phyloP scores from a whole-genome alignment of 2,113 vertebrate species.

The Rhagologus leucostigma region DNA sequence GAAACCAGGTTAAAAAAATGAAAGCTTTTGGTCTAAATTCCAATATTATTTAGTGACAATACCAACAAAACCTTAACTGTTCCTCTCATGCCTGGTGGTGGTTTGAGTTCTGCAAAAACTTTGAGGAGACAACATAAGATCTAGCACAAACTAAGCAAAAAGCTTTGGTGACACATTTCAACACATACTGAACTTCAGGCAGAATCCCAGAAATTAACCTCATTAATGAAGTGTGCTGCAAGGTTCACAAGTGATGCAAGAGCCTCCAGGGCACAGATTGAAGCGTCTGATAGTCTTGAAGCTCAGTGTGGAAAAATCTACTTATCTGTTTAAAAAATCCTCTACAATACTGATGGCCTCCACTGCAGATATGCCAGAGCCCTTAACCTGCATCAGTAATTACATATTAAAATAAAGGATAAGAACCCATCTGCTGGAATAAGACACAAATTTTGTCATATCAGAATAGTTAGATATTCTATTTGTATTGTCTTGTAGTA shows the following conservation, averaged over 20 bases:
- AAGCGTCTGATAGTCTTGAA: fast-evolving
- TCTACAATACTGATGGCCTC: not conserved
- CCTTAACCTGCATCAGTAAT: not conserved
- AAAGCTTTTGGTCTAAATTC: not conserved
- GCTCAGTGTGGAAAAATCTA: not conserved
- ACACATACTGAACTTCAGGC: not conserved
- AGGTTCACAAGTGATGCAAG: not conserved
- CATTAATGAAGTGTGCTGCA: not conserved
- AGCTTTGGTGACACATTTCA: not conserved
- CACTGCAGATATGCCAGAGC: not conserved
- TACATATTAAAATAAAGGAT: not conserved
- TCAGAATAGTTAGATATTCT: not conserved
- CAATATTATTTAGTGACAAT: not conserved
- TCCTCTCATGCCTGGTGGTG: not conserved
- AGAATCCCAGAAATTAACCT: not conserved
- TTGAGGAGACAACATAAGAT: not conserved
- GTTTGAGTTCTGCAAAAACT: not conserved
- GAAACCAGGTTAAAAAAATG: not conserved
- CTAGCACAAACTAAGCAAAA: not conserved
- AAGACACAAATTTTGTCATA: fast-evolving
- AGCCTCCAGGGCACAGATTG: not conserved
- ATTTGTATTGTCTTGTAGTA: too few species aligned
- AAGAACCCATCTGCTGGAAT: not conserved
- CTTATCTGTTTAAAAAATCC: not conserved
- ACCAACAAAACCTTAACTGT: not conserved